These are phyloP conservation scores for Botia kubotai DNA, from an alignment of 2,797 vertebrate genomes.

Conservation along the genomic window DNA sequence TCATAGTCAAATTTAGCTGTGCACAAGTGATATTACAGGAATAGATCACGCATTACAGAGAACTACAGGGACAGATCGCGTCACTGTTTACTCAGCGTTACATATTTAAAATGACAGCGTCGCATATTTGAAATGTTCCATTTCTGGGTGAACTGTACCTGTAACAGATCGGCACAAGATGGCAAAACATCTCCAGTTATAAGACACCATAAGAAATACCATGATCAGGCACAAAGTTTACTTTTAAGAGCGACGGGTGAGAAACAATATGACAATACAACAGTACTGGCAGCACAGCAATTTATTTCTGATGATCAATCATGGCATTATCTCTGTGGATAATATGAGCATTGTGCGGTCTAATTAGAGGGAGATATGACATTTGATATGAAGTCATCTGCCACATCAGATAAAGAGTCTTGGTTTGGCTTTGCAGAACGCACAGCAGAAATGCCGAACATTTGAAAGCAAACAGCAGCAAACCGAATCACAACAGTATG, in stretches of 20 bases:
- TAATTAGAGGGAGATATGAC: conserved; percentile 40
- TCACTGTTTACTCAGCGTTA: too few species aligned
- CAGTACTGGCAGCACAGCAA: neutral
- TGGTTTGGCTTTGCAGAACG: neutral
- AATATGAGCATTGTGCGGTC: conserved; percentile 37
- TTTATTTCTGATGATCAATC: conserved; percentile 38
- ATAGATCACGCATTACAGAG: too few species aligned
- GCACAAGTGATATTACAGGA: neutral
- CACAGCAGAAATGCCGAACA: neutral
- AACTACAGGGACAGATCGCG: too few species aligned
- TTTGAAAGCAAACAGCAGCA: conserved; percentile 1
- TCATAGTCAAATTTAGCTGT: too few species aligned
- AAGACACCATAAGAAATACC: neutral
- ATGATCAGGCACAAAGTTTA: neutral
- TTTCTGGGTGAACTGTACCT: too few species aligned
- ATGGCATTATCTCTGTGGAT: conserved; percentile 23
- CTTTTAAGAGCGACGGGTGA: neutral
- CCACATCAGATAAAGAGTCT: conserved; percentile 10
- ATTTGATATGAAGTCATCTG: conserved; percentile 51
- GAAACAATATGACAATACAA: neutral
- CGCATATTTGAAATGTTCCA: too few species aligned
- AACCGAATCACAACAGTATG: neutral
- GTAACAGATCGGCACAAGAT: neutral
- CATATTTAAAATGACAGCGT: too few species aligned
- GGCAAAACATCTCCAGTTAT: neutral